Evolutionary conservation across 2,113 vertebrate species (phyloP).

Genomic region (Leucopsar rothschildi): DNA sequence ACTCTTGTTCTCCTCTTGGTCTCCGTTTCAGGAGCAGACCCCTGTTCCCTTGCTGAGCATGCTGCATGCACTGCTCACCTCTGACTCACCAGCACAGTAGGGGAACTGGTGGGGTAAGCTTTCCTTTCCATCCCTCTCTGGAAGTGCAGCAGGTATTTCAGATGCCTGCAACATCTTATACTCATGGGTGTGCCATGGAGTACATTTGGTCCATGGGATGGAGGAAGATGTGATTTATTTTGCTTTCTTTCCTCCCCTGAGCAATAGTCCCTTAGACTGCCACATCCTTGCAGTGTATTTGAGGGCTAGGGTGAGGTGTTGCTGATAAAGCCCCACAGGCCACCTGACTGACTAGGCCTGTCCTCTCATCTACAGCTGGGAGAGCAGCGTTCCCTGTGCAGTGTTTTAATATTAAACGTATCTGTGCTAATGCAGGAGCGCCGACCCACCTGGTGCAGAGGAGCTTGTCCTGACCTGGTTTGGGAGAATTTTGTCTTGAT

Average conservation of each 20-base stretch:
- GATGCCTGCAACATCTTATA: not conserved
- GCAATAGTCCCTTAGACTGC: not conserved
- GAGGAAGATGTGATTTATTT: not conserved
- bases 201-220: slow-evolving; percentile 40
- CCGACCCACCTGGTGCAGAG: slow-evolving; percentile 79
- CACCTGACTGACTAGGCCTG: not conserved
- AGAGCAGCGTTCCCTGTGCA: slow-evolving; percentile 65
- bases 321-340: not conserved
- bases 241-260: not conserved
- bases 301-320: not conserved
- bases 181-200: not conserved
- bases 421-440: slow-evolving; percentile 80
- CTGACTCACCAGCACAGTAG: slow-evolving; percentile 52
- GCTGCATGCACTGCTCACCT: slow-evolving; percentile 7
- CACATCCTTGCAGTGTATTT: not conserved
- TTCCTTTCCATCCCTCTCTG: not conserved
- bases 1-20: not conserved
- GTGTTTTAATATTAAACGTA: slow-evolving; percentile 71
- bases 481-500: slow-evolving; percentile 82
- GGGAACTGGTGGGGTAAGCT: slow-evolving; percentile 40
- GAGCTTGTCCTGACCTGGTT: slow-evolving; percentile 80
- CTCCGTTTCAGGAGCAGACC: not conserved
- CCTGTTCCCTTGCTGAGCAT: not conserved
- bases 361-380: slow-evolving; percentile 27
- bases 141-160: slow-evolving; percentile 22